These are phyloP conservation scores for Pelmatolapia mariae DNA, from an alignment of 2,113 vertebrate genomes.

Conservation along the genomic window DNA sequence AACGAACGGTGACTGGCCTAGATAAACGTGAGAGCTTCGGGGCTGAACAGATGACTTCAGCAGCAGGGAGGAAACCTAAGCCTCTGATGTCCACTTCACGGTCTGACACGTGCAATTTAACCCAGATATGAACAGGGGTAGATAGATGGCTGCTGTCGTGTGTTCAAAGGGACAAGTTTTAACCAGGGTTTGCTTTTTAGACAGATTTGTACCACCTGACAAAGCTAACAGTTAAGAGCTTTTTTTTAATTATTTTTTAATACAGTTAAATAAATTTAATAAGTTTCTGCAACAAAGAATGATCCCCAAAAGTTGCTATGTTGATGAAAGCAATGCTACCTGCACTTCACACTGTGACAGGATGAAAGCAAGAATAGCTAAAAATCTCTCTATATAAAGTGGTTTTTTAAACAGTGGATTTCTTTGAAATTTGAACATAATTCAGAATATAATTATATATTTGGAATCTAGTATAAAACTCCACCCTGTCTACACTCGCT, in stretches of 20 bases:
- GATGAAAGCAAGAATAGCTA: background rate
- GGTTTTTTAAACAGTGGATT: background rate
- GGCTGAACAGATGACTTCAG: background rate
- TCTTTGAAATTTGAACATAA: background rate
- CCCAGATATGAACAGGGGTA: background rate
- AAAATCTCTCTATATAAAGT: background rate
- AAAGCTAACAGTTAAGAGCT: background rate
- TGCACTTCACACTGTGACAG: background rate
- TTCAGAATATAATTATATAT: background rate
- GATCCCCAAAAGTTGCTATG: background rate
- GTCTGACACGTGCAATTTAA: background rate
- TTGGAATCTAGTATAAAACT: background rate
- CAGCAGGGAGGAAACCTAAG: background rate
- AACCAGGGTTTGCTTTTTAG: background rate
- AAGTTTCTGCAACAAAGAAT: background rate
- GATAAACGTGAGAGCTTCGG: background rate
- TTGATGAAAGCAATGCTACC: background rate
- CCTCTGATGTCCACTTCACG: background rate
- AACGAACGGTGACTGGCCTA: background rate
- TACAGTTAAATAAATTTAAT: background rate
- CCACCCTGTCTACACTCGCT: background rate
- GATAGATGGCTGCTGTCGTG: background rate
- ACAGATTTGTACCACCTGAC: background rate
- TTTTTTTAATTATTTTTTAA: background rate
- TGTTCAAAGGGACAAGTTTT: background rate